Percentiles rank a stretch among this genome's conserved stretches.
Conservation (phyloP, 2,113 vertebrate genomes). For the Oreochromis niloticus region DNA sequence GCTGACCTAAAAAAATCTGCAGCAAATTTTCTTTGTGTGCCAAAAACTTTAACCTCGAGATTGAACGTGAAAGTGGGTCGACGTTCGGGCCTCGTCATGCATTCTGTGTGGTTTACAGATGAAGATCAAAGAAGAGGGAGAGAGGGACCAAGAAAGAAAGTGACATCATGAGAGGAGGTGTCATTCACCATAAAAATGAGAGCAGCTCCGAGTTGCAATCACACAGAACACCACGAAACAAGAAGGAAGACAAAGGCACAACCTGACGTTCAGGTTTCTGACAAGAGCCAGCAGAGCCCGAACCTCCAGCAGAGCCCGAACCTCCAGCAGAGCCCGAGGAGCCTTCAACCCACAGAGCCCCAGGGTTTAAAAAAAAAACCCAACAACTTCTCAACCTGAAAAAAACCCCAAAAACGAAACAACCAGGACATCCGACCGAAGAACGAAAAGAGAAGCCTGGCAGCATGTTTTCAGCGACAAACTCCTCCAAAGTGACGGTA, state of each 20-base stretch:
- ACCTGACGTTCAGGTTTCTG: not conserved
- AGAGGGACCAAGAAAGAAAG: not conserved
- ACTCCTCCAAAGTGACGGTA: not conserved
- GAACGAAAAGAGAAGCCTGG: not conserved
- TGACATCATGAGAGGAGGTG: conserved; percentile 32
- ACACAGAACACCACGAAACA: not conserved
- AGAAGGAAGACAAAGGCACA: not conserved
- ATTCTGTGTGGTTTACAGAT: not conserved
- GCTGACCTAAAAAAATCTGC: conserved; percentile 41
- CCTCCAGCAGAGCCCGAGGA: not conserved
- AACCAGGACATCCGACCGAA: not conserved
- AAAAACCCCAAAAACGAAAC: not conserved
- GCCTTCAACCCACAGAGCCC: not conserved
- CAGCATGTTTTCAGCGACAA: not conserved
- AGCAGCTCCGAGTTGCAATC: not conserved
- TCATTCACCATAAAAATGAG: conserved; percentile 11
- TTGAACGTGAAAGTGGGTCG: conserved; percentile 29
- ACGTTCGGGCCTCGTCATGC: not conserved
- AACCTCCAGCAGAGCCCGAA: not conserved
- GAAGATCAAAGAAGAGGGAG: conserved; percentile 6
- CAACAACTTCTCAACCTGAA: not conserved
- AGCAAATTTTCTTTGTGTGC: not conserved
- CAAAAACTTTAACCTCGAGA: not conserved
- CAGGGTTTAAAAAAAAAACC: not conserved
- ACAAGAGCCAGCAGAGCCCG: not conserved